phyloP scores from a whole-genome alignment of 2,797 vertebrate genomes.

The Vespertilio murinus region DNA sequence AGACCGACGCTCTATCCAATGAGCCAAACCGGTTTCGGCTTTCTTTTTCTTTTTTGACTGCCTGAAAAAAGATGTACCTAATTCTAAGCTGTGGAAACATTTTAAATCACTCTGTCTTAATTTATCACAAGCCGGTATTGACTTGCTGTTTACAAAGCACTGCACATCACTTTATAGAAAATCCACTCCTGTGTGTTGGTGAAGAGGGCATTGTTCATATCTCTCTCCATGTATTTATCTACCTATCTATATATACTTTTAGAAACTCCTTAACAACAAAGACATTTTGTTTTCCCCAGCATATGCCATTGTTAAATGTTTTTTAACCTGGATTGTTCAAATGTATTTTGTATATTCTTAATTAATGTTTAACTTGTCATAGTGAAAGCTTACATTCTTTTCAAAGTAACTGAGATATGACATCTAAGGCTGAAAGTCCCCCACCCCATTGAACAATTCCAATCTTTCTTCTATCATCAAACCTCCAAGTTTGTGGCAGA shows the following conservation, averaged over 20 bases:
- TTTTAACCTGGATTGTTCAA: background rate
- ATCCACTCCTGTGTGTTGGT: background rate
- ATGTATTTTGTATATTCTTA: background rate
- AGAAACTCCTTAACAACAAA: background rate
- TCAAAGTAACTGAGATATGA: background rate
- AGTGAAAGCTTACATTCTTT: background rate
- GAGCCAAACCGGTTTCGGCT: too few relatives aligned
- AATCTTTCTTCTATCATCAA: background rate
- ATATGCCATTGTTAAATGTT: background rate
- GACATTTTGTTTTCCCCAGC: background rate
- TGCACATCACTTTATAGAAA: background rate
- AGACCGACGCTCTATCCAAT: too few relatives aligned
- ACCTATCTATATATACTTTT: background rate
- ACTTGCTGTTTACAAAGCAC: background rate
- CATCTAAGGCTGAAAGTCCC: background rate
- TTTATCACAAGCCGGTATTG: background rate
- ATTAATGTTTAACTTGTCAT: background rate
- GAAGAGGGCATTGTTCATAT: background rate
- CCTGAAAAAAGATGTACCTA: background rate
- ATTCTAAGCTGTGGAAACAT: background rate
- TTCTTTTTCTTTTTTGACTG: background rate
- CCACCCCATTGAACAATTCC: background rate
- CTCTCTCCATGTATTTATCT: background rate
- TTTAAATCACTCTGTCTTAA: background rate
- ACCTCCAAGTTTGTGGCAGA: background rate